Evolutionary conservation across 2,888 invertebrate genomes (phyloP), one percentile per base, ranked within the genome.

Genomic region (Meiosimyza decipiens): DNA sequence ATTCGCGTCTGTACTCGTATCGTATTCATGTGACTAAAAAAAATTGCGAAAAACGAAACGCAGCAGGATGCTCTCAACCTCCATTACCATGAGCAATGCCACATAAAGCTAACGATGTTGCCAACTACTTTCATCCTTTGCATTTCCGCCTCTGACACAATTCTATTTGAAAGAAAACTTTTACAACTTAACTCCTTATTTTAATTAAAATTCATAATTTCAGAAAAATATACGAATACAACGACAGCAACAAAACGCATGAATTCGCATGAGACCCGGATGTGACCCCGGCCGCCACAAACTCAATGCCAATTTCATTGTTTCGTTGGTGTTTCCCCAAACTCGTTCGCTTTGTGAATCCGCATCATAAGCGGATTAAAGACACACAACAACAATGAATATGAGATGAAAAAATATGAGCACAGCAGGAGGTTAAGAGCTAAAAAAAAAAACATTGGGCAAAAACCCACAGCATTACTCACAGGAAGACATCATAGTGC

Each of bases 171-270:
- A 63, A 63, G 62, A 9, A 63, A 70, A 70, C 62, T 63, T 70
- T 62, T n/a, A 40, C 63, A 62, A 70, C 70, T 70, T 62, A 54
- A 70, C 62, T 70, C 63, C 40, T 70, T 63, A 52, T 62, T 70
- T 62, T 70, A 70, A 70, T 70, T 70, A 70, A 70, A 70, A 70
- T 70, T 62, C 70, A 70, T 70, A 70, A 70, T 70, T 70, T 63
- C 63, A 54, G 47, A 33, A 70, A 59, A 69, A 63, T 54, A 22
- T 16, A 6, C 16, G 62, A 40, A 55, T 16, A 15, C 64, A 22
- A 15, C 50, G 51, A 22, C 22, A 49, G n/a, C 16, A 49, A 47
- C 40, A 62, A 47, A 40, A 62, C 15, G n/a, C 40, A 47, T 13
- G 15, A 62, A 15, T 18, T n/a, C 13, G 11, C 9, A 11, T 15